Conservation (phyloP, 2,113 vertebrate species). For the Rhipidura dahli region DNA sequence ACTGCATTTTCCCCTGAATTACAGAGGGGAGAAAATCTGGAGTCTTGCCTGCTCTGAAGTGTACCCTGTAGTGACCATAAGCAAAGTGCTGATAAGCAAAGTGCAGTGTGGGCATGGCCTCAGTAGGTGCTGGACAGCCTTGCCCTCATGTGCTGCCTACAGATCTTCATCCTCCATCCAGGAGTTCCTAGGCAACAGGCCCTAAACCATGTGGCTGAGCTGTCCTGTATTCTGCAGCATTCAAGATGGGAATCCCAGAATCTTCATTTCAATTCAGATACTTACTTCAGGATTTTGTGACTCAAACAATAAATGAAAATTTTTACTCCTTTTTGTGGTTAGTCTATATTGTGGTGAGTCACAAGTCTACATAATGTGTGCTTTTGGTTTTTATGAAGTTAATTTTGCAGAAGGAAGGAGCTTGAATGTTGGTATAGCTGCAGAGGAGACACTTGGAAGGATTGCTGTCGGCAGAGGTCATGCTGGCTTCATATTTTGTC, state of each 20-base stretch:
- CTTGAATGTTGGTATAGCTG: neutral
- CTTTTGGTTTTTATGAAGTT: neutral
- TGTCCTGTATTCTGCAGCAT: neutral
- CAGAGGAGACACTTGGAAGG: neutral
- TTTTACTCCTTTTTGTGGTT: neutral
- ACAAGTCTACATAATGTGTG: neutral
- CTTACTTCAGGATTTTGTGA: neutral
- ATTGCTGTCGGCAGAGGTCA: neutral
- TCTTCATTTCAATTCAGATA: neutral
- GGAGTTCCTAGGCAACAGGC: neutral
- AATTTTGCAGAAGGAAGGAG: neutral
- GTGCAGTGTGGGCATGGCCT: neutral
- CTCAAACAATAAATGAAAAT: neutral
- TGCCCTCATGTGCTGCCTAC: neutral
- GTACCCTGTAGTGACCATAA: neutral
- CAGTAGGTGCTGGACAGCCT: neutral
- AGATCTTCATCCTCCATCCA: neutral
- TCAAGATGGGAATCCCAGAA: neutral
- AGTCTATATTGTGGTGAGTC: neutral
- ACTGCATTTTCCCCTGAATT: neutral
- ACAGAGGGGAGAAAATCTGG: neutral
- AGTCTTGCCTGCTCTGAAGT: neutral
- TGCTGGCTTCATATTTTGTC: neutral
- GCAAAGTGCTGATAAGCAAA: neutral
- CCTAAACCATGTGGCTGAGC: neutral